Evolutionary conservation across 1,140 invertebrate genomes (phyloP).

Genomic region (Saxidomus purpurata): DNA sequence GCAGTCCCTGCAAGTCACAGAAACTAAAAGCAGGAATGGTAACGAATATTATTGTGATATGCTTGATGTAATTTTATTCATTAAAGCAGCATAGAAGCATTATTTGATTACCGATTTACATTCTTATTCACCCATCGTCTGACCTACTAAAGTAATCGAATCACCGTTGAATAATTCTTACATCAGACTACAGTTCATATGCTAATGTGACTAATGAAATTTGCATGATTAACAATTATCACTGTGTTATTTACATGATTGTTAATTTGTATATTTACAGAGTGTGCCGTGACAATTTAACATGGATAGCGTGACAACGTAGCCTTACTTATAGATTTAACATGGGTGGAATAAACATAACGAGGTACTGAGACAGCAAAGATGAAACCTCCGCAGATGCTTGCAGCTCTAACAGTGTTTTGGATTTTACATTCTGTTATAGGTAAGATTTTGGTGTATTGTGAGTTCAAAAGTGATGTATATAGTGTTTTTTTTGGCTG

Average conservation of each 20-base stretch:
- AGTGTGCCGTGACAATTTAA: not conserved
- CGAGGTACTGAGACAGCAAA: not conserved
- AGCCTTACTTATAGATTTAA: not conserved
- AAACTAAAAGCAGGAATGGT: too few relatives aligned
- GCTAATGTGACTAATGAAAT: not conserved
- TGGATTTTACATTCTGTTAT: conserved; percentile 24
- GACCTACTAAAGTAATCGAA: conserved; percentile 7
- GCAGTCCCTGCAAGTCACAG: too few relatives aligned
- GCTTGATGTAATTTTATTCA: conserved; percentile 14
- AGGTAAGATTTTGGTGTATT: not conserved
- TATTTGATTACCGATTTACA: conserved; percentile 11
- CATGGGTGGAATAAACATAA: not conserved
- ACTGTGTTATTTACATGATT: conserved; percentile 26
- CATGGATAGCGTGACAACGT: not conserved
- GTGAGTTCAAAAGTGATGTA: too few relatives aligned
- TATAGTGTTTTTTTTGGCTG: too few relatives aligned
- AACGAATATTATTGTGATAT: not conserved
- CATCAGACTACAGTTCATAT: not conserved
- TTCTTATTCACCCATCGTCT: conserved; percentile 19
- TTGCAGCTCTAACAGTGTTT: not conserved
- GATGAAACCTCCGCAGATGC: not conserved
- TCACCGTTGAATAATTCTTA: not conserved
- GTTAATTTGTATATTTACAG: conserved; percentile 30
- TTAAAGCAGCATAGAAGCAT: not conserved
- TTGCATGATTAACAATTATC: conserved; percentile 34